These are phyloP conservation scores for Tapirus terrestris DNA, from an alignment of 2,113 vertebrate genomes.

Conservation along the genomic window DNA sequence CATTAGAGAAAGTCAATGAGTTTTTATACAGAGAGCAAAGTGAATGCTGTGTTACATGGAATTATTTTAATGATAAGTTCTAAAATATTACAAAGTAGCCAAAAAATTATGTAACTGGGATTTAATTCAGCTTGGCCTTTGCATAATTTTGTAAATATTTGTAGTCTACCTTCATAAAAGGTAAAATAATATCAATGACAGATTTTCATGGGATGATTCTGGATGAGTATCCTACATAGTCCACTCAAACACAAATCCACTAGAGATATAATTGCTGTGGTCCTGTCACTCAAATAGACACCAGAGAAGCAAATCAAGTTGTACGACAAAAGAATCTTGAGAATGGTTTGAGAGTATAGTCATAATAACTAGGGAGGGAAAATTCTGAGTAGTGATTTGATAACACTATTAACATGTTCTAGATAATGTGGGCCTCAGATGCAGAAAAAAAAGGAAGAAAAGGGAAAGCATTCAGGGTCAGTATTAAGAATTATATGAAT, in stretches of 20 bases:
- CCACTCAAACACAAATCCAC: not conserved
- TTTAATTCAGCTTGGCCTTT: not conserved
- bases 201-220: not conserved
- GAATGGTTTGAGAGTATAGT: not conserved
- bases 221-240: not conserved
- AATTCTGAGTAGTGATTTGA: not conserved
- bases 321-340: not conserved
- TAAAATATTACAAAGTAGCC: not conserved
- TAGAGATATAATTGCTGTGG: not conserved
- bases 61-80: not conserved
- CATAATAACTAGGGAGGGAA: not conserved
- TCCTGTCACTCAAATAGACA: not conserved
- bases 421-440: not conserved
- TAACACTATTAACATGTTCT: not conserved
- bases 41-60: not conserved
- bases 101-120: not conserved
- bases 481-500: not conserved
- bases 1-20: not conserved
- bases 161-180: not conserved
- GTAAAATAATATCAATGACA: not conserved
- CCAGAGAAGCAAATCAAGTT: not conserved
- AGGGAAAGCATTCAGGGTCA: not conserved
- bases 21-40: not conserved
- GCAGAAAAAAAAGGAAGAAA: not conserved
- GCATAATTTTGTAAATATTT: not conserved